These are phyloP conservation scores for Chrysopa pallens DNA, from an alignment of 1,140 invertebrate genomes.

Conservation along the genomic window DNA sequence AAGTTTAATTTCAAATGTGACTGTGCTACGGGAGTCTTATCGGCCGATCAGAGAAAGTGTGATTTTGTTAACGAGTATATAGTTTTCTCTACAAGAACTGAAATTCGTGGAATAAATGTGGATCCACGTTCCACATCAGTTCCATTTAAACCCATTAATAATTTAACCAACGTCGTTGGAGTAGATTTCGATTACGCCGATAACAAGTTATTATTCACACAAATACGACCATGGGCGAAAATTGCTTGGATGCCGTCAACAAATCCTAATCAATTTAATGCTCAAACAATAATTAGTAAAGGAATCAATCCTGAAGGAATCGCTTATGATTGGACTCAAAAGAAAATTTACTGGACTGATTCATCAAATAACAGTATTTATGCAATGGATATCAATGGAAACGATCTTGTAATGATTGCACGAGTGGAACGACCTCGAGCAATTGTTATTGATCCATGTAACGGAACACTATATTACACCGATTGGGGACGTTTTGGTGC, in stretches of 20 bases:
- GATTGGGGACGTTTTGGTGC: slow-evolving; percentile 89
- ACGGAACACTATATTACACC: slow-evolving; percentile 81
- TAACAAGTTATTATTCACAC: slow-evolving; percentile 74
- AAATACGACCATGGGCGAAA: slow-evolving; percentile 77
- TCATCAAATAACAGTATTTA: slow-evolving; percentile 88
- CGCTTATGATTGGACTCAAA: slow-evolving; percentile 91
- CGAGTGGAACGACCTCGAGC: slow-evolving; percentile 83
- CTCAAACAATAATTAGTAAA: slow-evolving; percentile 58
- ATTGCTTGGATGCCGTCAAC: slow-evolving; percentile 63
- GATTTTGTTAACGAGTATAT: slow-evolving; percentile 70
- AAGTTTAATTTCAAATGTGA: slow-evolving; percentile 45
- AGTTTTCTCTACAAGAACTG: slow-evolving; percentile 79
- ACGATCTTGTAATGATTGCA: slow-evolving; percentile 83
- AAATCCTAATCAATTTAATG: slow-evolving; percentile 36
- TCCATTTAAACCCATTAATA: slow-evolving; percentile 73
- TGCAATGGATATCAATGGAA: slow-evolving; percentile 81
- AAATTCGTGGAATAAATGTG: slow-evolving; percentile 71
- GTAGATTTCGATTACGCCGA: slow-evolving; percentile 89
- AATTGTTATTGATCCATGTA: slow-evolving; percentile 93
- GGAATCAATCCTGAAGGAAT: slow-evolving; percentile 90
- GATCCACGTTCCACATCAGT: slow-evolving; percentile 61
- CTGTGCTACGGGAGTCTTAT: slow-evolving; percentile 72
- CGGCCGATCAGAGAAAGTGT: slow-evolving; percentile 43
- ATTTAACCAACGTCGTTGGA: slow-evolving; percentile 91
- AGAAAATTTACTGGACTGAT: slow-evolving; percentile 96